Evolutionary conservation across 2,888 invertebrate genomes (phyloP), one percentile per base, ranked within the genome.

Genomic region (Hyposoter dolosus): DNA sequence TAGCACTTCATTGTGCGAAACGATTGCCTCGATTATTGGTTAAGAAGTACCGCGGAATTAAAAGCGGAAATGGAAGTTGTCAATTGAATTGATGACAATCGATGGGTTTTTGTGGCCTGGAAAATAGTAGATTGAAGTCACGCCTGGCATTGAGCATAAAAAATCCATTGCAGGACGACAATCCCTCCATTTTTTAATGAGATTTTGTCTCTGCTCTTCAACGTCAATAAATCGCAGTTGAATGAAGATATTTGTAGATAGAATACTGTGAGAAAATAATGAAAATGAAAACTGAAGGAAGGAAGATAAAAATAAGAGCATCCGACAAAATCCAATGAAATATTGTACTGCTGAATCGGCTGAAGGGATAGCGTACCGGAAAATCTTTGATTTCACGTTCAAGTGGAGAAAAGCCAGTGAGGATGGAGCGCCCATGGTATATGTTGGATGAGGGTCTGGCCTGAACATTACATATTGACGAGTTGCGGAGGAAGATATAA

Each of bases 401-500:
- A 69, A 77, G 68, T 56, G 56, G 79, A 69, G 40, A 78, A 78
- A 74, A 68, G 53, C 40, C 76, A 71, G 72, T 68, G 72, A 65
- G 43, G 53, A 66, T 53, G 78, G 78, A 85, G 77, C 71, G 77
- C 71, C 77, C 78, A 82, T 32, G 43, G 23, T 60, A 53, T 65
- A 40, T 60, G 56, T 71, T 65, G 71, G 72, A 80, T 75, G 77
- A 75, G 76, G 60, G 78, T 60, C 83, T 78, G 68, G 72, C 56
- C 69, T 65, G 85, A 82, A 80, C 83, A 85, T 87, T 88, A 88
- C 88, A 89, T 88, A 89, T 87, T 88, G 88, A 89, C 87, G 87
- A 89, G 83, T 84, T 76, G 80, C 84, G 80, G 74, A 87, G 72
- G 74, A 53, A 66, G 40, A 82, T 88, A 79, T 78, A 87, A 86